phyloP scores from a whole-genome alignment of 2,797 vertebrate species.

The Spizella passerina region DNA sequence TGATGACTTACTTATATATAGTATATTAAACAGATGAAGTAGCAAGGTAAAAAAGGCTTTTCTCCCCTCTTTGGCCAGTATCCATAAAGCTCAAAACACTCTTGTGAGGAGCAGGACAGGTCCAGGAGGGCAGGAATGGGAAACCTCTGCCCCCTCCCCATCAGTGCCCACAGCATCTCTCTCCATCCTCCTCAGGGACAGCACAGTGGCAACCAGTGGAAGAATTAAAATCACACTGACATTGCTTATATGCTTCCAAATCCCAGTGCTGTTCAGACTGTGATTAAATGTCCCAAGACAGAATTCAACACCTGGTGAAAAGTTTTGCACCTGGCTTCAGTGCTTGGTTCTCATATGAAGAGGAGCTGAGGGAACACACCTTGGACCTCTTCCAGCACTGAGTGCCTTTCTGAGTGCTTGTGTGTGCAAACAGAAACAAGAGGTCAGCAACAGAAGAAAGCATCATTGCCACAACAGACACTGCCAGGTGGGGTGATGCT shows the following conservation, averaged over 20 bases:
- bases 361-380: neutral
- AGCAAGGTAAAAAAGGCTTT: neutral
- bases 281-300: constrained; percentile 1
- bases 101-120: neutral
- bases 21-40: neutral
- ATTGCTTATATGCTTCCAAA: neutral
- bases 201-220: neutral
- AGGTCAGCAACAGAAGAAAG: neutral
- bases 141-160: neutral
- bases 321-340: constrained; percentile 8
- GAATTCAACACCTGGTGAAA: constrained; percentile 5
- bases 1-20: constrained; percentile 23
- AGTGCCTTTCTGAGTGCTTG: neutral
- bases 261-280: neutral
- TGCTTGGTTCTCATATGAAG: accelerated
- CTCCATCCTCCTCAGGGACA: neutral
- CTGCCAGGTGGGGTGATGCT: neutral
- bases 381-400: neutral
- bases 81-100: neutral
- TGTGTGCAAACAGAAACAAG: neutral
- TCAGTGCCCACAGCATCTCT: neutral
- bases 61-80: neutral
- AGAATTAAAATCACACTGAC: neutral
- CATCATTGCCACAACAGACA: neutral
- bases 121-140: neutral